Evolutionary conservation across 1,140 invertebrate species (phyloP), one percentile per base, ranked within the genome.

Genomic region (Habropoda laboriosa): DNA sequence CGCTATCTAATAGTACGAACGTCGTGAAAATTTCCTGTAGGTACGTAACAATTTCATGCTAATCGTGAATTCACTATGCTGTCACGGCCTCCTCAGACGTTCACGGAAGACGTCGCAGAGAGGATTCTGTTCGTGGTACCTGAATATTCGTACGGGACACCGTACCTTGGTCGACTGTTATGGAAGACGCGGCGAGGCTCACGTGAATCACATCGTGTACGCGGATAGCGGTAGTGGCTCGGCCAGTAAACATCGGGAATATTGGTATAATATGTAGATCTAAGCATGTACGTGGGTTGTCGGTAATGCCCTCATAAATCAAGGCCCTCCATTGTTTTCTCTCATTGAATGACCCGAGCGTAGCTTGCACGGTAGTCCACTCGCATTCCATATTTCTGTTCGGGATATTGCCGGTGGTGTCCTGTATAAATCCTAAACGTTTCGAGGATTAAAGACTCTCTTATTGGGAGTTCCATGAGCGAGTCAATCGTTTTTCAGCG

Each of bases 291-390:
- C 86, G 87, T 87, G 82, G 88, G 73, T 82, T 71, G 88, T 74
- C 82, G 79, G 88, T 89, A 88, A 88, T 86, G 74, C 83, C 70
- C 81, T 63, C 87, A 78, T 89, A 89, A 89, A 89, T 89, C 88
- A 89, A n/a, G 55, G 38, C 35, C 40, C 63, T 67, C 83, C 74
- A 89, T 89, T 89, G 88, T 89, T 84, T 89, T 87, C 84, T 74
- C 76, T 88, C 75, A 86, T 88, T 66, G 86, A 88, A 83, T 83
- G 83, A 83, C 72, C 85, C 74, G 67, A 72, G 66, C 64, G 51
- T 45, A 38, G 63, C 67, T n/a, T 60, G 81, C 81, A 80, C 83
- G 76, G 76, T 82, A 86, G 80, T 67, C 67, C 32, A n/a, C 45
- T 38, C 57, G 60, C 72, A 82, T 86, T 86, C 67, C 80, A 63